These are phyloP conservation scores for Madoqua kirkii DNA, from an alignment of 2,113 vertebrate species.

Conservation along the genomic window DNA sequence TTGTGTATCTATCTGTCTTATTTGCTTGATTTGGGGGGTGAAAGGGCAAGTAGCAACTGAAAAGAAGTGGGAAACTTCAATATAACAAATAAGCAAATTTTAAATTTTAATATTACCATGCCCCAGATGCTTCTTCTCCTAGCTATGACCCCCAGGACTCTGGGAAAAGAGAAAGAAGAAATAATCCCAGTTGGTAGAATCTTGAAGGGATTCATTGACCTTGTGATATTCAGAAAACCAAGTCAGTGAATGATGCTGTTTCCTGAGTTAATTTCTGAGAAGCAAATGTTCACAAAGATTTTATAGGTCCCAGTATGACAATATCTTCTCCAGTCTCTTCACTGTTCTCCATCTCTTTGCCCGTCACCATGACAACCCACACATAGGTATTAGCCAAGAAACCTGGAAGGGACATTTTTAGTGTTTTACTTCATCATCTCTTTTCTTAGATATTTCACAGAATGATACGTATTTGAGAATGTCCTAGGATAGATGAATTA, in stretches of 20 bases:
- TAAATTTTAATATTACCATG: background rate
- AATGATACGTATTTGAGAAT: conserved; percentile 18
- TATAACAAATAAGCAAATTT: background rate
- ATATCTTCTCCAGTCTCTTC: background rate
- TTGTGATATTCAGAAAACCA: background rate
- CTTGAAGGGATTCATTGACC: conserved; percentile 15
- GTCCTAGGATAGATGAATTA: background rate
- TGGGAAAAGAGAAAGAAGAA: background rate
- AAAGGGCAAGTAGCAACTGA: background rate
- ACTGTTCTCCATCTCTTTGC: conserved; percentile 41
- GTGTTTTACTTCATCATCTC: background rate
- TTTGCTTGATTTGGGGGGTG: conserved; percentile 17
- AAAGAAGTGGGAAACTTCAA: background rate
- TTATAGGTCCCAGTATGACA: conserved; percentile 40
- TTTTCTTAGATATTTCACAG: conserved; percentile 22
- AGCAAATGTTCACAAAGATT: background rate
- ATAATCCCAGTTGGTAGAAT: background rate
- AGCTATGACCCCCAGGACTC: background rate
- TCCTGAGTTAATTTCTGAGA: conserved; percentile 39
- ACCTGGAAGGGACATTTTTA: background rate
- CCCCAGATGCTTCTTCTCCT: background rate
- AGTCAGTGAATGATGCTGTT: conserved; percentile 2
- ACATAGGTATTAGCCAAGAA: conserved; percentile 9
- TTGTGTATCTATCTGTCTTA: background rate
- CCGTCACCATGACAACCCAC: conserved; percentile 10